Evolutionary conservation across 2,888 invertebrate genomes (phyloP), one percentile per base, ranked within the genome.

Genomic region (Brenthis ino): DNA sequence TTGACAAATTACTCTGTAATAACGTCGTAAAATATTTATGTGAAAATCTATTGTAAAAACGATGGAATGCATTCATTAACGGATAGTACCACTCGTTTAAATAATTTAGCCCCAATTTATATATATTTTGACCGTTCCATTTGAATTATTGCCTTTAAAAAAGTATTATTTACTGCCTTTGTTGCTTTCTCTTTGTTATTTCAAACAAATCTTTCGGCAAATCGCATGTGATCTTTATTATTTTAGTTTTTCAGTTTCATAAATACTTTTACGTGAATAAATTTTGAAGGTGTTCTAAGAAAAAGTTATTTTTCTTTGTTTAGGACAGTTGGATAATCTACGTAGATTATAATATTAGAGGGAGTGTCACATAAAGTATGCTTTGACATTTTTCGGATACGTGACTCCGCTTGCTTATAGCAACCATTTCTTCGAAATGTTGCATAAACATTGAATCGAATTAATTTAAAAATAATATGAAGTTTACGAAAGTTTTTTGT

Each of bases 141-240:
- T 48, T 82, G 85, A 83, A 77, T 82, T 82, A 84, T 84, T 81
- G 82, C 77, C 82, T 83, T 77, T 84, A 82, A 82, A 85, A 84
- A 84, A 83, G 84, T 79, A 81, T 83, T 80, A 87, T 88, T 88
- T 87, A 89, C 84, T 83, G 86, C 84, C 85, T 87, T 89, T 89
- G 88, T 88, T 80, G 13, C 24, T 79, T 48, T 67, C 57, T 65
- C 65, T 71, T 69, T 70, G 69, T 72, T 65, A 57, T 65, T 67
- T 28, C 20, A 50, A 16, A 64, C 58, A 67, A 64, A 56, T 55
- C 13, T 64, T 63, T 61, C 64, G 57, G 57, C 55, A 65, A 51
- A 64, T 51, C 51, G 37, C 60, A 16, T 50, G 61, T 64, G 28
- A 65, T 63, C 53, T 61, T 43, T 33, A 48, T 28, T 47, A 47